Evolutionary conservation across 2,797 vertebrate species (phyloP).

Genomic region (Gymnoscopelus braueri): DNA sequence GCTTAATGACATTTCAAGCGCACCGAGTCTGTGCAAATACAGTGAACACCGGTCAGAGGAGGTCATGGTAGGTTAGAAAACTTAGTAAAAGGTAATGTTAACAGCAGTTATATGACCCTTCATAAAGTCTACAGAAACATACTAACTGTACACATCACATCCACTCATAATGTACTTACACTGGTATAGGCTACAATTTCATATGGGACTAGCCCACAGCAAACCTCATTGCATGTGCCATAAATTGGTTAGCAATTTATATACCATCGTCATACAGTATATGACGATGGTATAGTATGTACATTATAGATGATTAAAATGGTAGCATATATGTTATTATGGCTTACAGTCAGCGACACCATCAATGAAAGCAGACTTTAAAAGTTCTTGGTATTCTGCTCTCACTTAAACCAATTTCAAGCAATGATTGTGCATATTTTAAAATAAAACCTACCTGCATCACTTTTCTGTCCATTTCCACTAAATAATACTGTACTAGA

Average conservation of each 20-base stretch:
- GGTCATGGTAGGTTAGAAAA: constrained; percentile 76
- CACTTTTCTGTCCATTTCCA: constrained; percentile 25
- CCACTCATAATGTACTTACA: constrained; percentile 59
- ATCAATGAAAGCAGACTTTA: constrained; percentile 37
- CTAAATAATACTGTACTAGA: constrained; percentile 30
- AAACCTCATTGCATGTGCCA: constrained; percentile 72
- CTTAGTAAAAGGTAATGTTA: constrained; percentile 59
- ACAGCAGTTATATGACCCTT: constrained; percentile 66
- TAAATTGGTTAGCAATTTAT: constrained; percentile 43
- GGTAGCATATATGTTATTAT: constrained; percentile 35
- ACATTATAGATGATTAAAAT: constrained; percentile 16
- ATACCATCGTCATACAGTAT: constrained; percentile 49
- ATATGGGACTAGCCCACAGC: constrained; percentile 45
- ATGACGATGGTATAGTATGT: constrained; percentile 22
- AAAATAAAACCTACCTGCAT: constrained; percentile 44
- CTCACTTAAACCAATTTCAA: constrained; percentile 36
- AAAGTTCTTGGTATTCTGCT: constrained; percentile 50
- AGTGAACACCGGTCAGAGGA: constrained; percentile 83
- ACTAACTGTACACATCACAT: constrained; percentile 66
- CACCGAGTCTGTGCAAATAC: constrained; percentile 79
- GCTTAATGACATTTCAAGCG: constrained; percentile 80
- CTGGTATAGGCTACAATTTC: constrained; percentile 29
- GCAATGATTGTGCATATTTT: constrained; percentile 20
- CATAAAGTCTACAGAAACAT: constrained; percentile 61
- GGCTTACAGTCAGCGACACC: constrained; percentile 55